phyloP scores from a whole-genome alignment of 2,888 invertebrate genomes.

The Pilophorus perplexus region DNA sequence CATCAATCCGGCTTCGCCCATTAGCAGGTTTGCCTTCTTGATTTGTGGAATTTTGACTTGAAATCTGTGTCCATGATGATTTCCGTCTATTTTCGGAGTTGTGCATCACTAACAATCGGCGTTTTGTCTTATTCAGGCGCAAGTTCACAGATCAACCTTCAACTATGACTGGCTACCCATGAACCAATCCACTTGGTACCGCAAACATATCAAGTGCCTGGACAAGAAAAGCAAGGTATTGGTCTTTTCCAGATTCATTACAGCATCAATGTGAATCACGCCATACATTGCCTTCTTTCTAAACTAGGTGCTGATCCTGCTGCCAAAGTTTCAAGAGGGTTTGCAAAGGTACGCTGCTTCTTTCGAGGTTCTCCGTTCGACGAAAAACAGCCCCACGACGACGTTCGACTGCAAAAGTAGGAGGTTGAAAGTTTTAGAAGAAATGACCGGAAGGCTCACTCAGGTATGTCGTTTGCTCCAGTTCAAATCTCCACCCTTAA shows the following conservation, averaged over 20 bases:
- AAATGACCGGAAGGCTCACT: slow-evolving; percentile 39
- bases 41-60: too few species aligned
- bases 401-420: slow-evolving; percentile 35
- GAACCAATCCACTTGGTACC: slow-evolving; percentile 53
- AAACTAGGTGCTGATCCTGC: slow-evolving; percentile 59
- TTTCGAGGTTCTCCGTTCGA: slow-evolving; percentile 53
- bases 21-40: too few species aligned
- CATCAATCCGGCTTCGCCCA: too few species aligned
- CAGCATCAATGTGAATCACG: background rate
- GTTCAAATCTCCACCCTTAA: too few species aligned
- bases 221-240: slow-evolving; percentile 52
- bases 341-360: slow-evolving; percentile 57
- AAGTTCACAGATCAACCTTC: too few species aligned
- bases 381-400: slow-evolving; percentile 4
- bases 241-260: slow-evolving; percentile 3
- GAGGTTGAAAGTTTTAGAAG: slow-evolving; percentile 39
- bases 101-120: too few species aligned
- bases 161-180: slow-evolving; percentile 55
- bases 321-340: slow-evolving; percentile 60
- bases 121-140: too few species aligned
- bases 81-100: too few species aligned
- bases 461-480: slow-evolving; percentile 38
- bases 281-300: slow-evolving; percentile 51
- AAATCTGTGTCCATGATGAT: too few species aligned
- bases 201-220: slow-evolving; percentile 52